Percentiles rank a stretch among this genome's conserved stretches.
These are phyloP conservation scores for Troglohyphantes excavatus DNA, from an alignment of 2,888 invertebrate genomes.

Conservation along the genomic window DNA sequence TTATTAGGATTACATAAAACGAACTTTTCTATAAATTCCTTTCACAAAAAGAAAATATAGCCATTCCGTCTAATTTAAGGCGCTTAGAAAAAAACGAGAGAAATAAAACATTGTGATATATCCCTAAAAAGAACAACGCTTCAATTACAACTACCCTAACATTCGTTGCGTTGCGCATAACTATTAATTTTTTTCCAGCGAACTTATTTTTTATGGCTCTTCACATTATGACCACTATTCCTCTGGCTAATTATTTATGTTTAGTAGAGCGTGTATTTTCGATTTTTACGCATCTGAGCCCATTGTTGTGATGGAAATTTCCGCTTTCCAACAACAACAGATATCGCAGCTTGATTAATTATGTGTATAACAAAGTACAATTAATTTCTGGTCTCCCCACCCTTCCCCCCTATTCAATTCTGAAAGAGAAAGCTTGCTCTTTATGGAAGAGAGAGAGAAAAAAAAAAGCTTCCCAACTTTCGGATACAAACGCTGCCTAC, in stretches of 20 bases:
- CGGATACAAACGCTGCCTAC: slow-evolving; percentile 58
- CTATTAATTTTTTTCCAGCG: slow-evolving; percentile 47
- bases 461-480: slow-evolving; percentile 35
- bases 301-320: slow-evolving; percentile 62
- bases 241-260: slow-evolving; percentile 71
- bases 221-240: slow-evolving; percentile 67
- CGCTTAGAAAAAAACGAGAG: neutral
- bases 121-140: neutral
- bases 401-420: slow-evolving; percentile 51
- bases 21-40: neutral
- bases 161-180: slow-evolving; percentile 8
- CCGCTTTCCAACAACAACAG: slow-evolving; percentile 70
- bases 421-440: slow-evolving; percentile 34
- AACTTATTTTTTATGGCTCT: slow-evolving; percentile 49
- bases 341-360: slow-evolving; percentile 76
- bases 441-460: no score
- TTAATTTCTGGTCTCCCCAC: slow-evolving; percentile 70
- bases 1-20: no score
- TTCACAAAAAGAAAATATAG: neutral
- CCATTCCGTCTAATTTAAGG: neutral
- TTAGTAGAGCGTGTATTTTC: slow-evolving; percentile 74
- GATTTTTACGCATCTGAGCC: slow-evolving; percentile 68
- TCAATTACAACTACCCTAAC: neutral
- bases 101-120: neutral
- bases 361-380: slow-evolving; percentile 76